Evolutionary conservation across 2,888 invertebrate genomes (phyloP).

Genomic region (Nomada lathburiana): DNA sequence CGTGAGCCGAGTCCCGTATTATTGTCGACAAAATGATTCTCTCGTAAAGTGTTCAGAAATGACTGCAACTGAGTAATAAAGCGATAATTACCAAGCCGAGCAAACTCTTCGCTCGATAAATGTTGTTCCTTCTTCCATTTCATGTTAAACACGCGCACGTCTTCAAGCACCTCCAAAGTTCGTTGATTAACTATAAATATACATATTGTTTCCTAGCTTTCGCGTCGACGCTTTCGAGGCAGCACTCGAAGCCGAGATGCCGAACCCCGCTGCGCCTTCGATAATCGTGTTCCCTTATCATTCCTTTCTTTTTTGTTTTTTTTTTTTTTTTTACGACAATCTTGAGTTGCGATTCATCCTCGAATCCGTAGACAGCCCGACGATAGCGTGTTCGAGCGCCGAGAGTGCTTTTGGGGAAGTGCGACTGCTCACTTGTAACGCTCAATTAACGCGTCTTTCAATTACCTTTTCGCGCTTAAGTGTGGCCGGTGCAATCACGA

Average conservation of each 20-base stretch:
- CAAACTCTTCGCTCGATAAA: conserved; percentile 58
- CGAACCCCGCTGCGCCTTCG: conserved; percentile 29
- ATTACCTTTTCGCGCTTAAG: not conserved
- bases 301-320: not conserved
- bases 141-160: conserved; percentile 22
- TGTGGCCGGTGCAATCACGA: not conserved
- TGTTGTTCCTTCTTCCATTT: conserved; percentile 42
- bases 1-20: conserved; percentile 24
- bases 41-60: conserved; percentile 57
- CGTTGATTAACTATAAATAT: conserved; percentile 41
- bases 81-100: conserved; percentile 49
- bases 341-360: conserved; percentile 12
- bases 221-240: conserved; percentile 39
- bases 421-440: conserved; percentile 49
- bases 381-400: not conserved
- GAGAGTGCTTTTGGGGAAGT: conserved; percentile 21
- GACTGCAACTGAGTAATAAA: conserved; percentile 61
- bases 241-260: conserved; percentile 25
- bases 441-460: conserved; percentile 22
- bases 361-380: not conserved
- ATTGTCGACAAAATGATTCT: conserved; percentile 35
- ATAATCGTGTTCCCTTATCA: not conserved
- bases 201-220: conserved; percentile 49
- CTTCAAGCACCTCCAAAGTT: conserved; percentile 39
- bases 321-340: not conserved